phyloP scores from a whole-genome alignment of 2,113 vertebrate species.

The Copsychus sechellarum region DNA sequence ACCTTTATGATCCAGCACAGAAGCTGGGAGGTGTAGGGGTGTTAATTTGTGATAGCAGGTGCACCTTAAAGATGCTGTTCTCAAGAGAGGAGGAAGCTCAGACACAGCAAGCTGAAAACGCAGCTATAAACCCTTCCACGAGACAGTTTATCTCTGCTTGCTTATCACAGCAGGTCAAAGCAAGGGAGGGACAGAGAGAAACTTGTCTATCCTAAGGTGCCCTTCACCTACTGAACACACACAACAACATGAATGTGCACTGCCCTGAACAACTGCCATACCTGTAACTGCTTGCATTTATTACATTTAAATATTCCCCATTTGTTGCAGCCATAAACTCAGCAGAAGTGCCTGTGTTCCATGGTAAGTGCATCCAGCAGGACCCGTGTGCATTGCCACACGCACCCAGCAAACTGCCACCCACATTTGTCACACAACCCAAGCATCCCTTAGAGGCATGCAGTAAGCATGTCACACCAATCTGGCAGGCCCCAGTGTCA shows the following conservation, averaged over 20 bases:
- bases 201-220: neutral
- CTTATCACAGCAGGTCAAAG: neutral
- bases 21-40: too few species aligned
- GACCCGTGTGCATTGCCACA: neutral
- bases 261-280: neutral
- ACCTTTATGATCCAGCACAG: neutral
- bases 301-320: too few species aligned
- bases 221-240: accelerated
- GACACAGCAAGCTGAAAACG: neutral
- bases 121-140: neutral
- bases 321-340: neutral
- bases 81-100: neutral
- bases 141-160: neutral
- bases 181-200: neutral
- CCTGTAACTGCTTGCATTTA: neutral
- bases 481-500: neutral
- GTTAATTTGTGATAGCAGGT: neutral
- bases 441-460: neutral
- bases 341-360: accelerated
- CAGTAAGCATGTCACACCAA: neutral
- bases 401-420: neutral
- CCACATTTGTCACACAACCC: neutral
- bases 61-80: neutral
- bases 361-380: accelerated
- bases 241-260: accelerated